These are phyloP conservation scores for Mamestra configurata DNA, from an alignment of 1,140 invertebrate genomes.

Conservation along the genomic window DNA sequence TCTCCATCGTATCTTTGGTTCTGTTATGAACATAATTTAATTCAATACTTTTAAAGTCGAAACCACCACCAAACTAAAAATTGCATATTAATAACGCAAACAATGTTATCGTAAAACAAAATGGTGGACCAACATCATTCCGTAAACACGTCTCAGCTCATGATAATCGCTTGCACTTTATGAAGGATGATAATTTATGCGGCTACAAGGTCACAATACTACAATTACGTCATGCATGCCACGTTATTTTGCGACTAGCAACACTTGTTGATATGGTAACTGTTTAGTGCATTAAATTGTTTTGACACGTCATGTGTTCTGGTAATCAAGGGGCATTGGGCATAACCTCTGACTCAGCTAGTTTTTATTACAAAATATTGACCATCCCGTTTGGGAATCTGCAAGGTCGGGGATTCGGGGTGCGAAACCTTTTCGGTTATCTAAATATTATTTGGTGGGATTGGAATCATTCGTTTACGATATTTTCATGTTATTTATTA, in stretches of 20 bases:
- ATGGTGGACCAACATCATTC: constrained; percentile 20
- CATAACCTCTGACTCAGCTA: background rate
- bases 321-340: background rate
- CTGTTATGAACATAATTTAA: no score
- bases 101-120: constrained; percentile 53
- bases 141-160: constrained; percentile 10
- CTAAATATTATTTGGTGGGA: no score
- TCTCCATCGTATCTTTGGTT: no score
- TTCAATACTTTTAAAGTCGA: no score
- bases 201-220: constrained; percentile 5
- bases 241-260: background rate
- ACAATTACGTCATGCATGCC: constrained; percentile 3
- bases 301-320: constrained; percentile 4
- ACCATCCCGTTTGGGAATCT: background rate
- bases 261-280: background rate
- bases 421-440: background rate
- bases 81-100: constrained; percentile 23
- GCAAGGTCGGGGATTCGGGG: background rate
- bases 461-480: no score
- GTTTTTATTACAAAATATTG: background rate
- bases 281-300: constrained; percentile 28
- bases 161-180: constrained; percentile 42
- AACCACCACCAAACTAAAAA: background rate
- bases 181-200: constrained; percentile 41
- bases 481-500: no score